phyloP scores from a whole-genome alignment of 2,797 vertebrate species.

The Coccyzus lansbergi region DNA sequence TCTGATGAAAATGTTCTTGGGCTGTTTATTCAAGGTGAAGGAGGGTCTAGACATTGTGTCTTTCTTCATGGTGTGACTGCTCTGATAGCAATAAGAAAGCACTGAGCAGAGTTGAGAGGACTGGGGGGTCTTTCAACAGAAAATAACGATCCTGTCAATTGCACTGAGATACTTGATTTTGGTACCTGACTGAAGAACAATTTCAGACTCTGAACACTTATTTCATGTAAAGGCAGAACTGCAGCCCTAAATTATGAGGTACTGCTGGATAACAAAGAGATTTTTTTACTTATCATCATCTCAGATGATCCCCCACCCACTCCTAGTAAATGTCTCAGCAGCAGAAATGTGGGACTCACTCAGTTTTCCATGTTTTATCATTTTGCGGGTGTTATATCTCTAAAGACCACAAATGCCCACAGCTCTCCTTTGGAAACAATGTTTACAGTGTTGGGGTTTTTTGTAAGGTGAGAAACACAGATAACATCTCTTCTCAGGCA shows the following conservation, averaged over 20 bases:
- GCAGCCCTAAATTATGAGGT: not conserved
- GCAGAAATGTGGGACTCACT: not conserved
- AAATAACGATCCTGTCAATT: not conserved
- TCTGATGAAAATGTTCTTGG: not conserved
- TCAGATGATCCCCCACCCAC: not conserved
- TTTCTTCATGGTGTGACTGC: not conserved
- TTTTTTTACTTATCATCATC: not conserved
- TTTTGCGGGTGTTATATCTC: not conserved
- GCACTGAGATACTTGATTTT: not conserved
- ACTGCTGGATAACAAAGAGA: not conserved
- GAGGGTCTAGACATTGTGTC: not conserved
- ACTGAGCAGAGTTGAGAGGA: not conserved
- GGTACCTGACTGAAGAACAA: not conserved
- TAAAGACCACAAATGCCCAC: not conserved
- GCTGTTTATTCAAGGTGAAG: not conserved
- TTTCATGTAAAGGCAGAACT: not conserved
- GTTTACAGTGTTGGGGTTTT: not conserved
- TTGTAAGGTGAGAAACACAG: not conserved
- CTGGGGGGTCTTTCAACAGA: not conserved
- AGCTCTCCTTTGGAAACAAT: not conserved
- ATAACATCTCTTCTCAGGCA: not conserved
- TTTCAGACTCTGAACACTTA: not conserved
- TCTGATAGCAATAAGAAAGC: not conserved
- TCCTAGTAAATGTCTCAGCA: not conserved
- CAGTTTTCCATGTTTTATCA: not conserved